Evolutionary conservation across 2,113 vertebrate species (phyloP), one percentile per base, ranked within the genome.

Genomic region (Alces alces): DNA sequence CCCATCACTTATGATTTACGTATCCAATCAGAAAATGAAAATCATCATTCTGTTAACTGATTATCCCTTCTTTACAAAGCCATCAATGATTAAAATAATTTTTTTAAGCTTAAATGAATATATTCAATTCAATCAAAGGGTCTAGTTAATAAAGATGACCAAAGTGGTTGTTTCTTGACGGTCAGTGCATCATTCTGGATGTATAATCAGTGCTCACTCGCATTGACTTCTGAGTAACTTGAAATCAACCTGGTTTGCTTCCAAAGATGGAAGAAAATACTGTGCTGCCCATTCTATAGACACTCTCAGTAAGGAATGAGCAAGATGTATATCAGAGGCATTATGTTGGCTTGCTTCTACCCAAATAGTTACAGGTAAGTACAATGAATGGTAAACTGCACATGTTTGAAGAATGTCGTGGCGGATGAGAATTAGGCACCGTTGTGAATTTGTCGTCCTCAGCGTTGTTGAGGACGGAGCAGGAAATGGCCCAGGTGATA

Each of bases 401-500:
- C 33, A 43, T 79, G 91, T 89, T 87, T 96, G 76, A 95, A 96
- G 54, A 57, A 25, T 64, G 7, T 16, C 79, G 13, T 39, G 23
- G 33, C 93, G 16, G 39, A 61, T 54, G 91, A 93, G 96, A 95
- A 76, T 52, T 28, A 73, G 50, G 82, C 15, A 86, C 25, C 30
- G n/a, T 3, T 66, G 73, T 93, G 80, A 96, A 70, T 80, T 96
- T 95, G 27, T 89, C 82, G 76, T 80, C 33, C 43, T 96, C 96
- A 97, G 61, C 79, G 57, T 17, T 78, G 66, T 30, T 86, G 89
- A 52, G 73, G 95, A 86, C 23, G 82, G 86, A 95, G 86, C 64
- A 93, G 98, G 98, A 98, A 96, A 93, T 96, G 73, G 27, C 86
- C 93, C 73, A 15, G 93, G n/a, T 79, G 89, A 91, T 88, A 86